Base-by-base conservation (phyloP, 2,888 invertebrate genomes). In the Dioctria rufipes region DNA sequence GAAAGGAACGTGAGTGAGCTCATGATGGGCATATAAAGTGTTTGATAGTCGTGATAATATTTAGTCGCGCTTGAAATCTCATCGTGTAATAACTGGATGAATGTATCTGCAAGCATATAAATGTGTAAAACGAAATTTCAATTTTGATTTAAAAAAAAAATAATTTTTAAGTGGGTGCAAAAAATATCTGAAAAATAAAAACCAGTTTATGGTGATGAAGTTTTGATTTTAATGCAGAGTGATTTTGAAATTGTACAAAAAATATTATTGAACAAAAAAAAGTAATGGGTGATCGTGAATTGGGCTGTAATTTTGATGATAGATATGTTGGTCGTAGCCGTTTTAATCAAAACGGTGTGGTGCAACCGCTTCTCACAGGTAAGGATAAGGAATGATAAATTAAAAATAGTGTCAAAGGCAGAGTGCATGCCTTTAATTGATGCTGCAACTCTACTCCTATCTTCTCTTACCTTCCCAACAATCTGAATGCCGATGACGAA, bases 351-450 rank as follows among this genome's bases (percentile, higher is more conserved):
- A 89, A 89, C 86, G 89, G 88, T 85, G 94, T 97, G 86, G 95
- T 97, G 84, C 97, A 96, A 90, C 96, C 97, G 78, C 91, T 97
- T 82, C 92, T 97, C 83, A 97, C 97, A 89, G 97, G 97, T 96
- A 89, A 90, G 86, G 40, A 9, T 8, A 46, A 54, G 8, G 46
- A 46, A 46, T 6, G 8, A 6, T 6, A 46, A 46, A 46, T 46
- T 46, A 8, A 2, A 6, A 6, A 46, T 6, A 8, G 8, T 46
- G 46, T 2, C 5, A 2, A 46, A 46, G 46, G 2, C 46, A 6
- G 46, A 46, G 46, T 46, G 25, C 25, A 25, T 25, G 25, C 25
- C 2, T 25, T 25, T 25, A 25, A 25, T 25, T 25, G 25, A 25
- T 25, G 25, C 25, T 25, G 25, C 2, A 1, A 25, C 25, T 25